Evolutionary conservation across 1,140 invertebrate genomes (phyloP).

Genomic region (Oryzaephilus surinamensis): DNA sequence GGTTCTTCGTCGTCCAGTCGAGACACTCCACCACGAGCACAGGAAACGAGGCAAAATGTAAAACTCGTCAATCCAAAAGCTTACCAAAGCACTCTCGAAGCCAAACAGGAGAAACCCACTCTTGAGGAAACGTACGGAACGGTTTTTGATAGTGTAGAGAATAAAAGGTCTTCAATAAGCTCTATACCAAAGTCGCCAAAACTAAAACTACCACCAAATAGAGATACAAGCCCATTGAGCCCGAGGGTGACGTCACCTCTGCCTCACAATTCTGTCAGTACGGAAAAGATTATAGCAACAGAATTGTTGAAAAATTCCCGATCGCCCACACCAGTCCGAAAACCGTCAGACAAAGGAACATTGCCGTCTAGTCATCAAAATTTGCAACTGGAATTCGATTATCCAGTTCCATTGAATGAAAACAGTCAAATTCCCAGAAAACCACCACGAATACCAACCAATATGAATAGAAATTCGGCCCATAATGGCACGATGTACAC

Average conservation of each 20-base stretch:
- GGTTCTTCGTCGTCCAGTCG: no score
- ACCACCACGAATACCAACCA: conserved; percentile 3
- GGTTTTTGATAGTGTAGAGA: conserved; percentile 23
- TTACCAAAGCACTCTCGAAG: conserved; percentile 16
- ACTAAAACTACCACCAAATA: conserved; percentile 28
- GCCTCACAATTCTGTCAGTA: conserved; percentile 25
- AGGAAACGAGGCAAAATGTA: conserved; percentile 25
- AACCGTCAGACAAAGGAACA: conserved; percentile 16
- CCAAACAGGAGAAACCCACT: conserved; percentile 3
- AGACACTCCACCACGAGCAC: conserved; percentile 26
- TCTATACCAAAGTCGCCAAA: conserved; percentile 20
- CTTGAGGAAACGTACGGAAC: conserved; percentile 27
- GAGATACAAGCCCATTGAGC: conserved; percentile 28
- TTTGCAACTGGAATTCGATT: conserved; percentile 10
- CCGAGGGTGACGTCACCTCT: conserved; percentile 33
- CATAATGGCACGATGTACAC: conserved; percentile 6
- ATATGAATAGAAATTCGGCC: conserved; percentile 9
- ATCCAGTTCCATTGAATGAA: no score
- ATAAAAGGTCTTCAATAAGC: conserved; percentile 4
- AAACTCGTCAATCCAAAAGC: conserved; percentile 32
- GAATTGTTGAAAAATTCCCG: conserved; percentile 26
- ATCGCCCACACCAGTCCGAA: conserved; percentile 20
- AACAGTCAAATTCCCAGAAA: conserved; percentile 14
- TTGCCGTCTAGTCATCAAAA: conserved; percentile 12
- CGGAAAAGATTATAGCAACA: conserved; percentile 33